phyloP scores from a whole-genome alignment of 2,888 invertebrate genomes.

The Thymelicus sylvestris region DNA sequence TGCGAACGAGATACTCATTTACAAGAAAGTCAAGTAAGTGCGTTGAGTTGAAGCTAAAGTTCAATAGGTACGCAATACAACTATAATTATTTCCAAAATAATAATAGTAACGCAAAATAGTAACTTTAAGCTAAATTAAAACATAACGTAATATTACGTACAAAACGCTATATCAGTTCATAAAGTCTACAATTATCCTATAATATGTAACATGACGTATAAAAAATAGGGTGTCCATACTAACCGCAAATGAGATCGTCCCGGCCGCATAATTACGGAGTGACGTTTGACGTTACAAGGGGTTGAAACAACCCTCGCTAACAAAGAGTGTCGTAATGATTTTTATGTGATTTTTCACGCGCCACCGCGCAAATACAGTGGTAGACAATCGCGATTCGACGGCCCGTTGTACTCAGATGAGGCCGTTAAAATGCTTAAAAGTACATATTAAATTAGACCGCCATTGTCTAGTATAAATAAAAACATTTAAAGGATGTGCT shows the following conservation, averaged over 20 bases:
- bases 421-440: slow-evolving; percentile 34
- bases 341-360: slow-evolving; percentile 76
- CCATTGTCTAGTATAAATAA: too few species aligned
- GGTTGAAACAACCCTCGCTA: slow-evolving; percentile 59
- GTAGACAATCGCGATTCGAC: slow-evolving; percentile 34
- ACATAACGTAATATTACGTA: slow-evolving; percentile 4
- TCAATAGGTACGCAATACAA: too few species aligned
- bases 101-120: background rate
- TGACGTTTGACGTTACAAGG: slow-evolving; percentile 51
- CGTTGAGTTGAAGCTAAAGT: too few species aligned
- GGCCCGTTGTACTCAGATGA: slow-evolving; percentile 13
- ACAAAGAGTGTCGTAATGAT: slow-evolving; percentile 67
- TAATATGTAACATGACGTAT: slow-evolving; percentile 25
- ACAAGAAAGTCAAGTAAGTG: too few species aligned
- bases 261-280: slow-evolving; percentile 55
- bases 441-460: background rate
- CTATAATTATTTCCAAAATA: background rate
- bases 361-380: slow-evolving; percentile 51
- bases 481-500: too few species aligned
- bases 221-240: slow-evolving; percentile 34
- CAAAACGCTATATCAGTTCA: slow-evolving; percentile 21
- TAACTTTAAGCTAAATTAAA: background rate
- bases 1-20: too few species aligned
- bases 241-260: slow-evolving; percentile 40
- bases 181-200: slow-evolving; percentile 22